Conservation (phyloP, 2,888 invertebrate genomes). For the Ennomos quercinarius region DNA sequence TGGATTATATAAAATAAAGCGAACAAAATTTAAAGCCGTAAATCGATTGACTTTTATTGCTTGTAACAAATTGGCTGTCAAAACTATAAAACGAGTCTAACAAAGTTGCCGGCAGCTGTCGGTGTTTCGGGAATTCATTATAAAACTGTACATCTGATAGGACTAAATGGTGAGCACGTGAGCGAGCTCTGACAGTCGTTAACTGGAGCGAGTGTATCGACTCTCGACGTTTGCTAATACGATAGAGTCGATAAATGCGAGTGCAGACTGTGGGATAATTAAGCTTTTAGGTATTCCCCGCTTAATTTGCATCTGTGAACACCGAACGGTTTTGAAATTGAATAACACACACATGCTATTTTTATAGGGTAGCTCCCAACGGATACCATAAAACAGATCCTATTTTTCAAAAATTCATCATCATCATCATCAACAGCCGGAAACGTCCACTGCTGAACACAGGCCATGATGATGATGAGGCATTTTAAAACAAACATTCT, state of each 20-base stretch:
- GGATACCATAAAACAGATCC: too few relatives aligned
- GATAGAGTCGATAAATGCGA: not conserved
- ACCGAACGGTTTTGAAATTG: constrained; percentile 4
- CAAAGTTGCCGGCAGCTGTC: constrained; percentile 21
- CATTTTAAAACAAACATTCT: too few relatives aligned
- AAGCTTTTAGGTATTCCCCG: constrained; percentile 3
- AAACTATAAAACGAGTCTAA: constrained; percentile 25
- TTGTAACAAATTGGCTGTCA: constrained; percentile 25
- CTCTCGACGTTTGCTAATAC: constrained; percentile 1
- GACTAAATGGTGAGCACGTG: not conserved
- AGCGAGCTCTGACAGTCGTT: not conserved
- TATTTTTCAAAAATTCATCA: too few relatives aligned
- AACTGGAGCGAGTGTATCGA: constrained; percentile 1
- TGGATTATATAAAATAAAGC: constrained; percentile 10
- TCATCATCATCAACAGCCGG: too few relatives aligned
- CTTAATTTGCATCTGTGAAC: constrained; percentile 3
- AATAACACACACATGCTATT: too few relatives aligned
- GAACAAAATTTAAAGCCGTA: constrained; percentile 11
- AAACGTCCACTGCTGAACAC: too few relatives aligned
- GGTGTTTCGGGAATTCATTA: constrained; percentile 19
- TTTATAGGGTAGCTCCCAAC: too few relatives aligned
- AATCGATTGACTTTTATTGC: constrained; percentile 22
- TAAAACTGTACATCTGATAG: constrained; percentile 9
- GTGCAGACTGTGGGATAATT: constrained; percentile 1
- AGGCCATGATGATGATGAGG: too few relatives aligned